Conservation (phyloP, 2,113 vertebrate species). For the Mystacornis crossleyi region DNA sequence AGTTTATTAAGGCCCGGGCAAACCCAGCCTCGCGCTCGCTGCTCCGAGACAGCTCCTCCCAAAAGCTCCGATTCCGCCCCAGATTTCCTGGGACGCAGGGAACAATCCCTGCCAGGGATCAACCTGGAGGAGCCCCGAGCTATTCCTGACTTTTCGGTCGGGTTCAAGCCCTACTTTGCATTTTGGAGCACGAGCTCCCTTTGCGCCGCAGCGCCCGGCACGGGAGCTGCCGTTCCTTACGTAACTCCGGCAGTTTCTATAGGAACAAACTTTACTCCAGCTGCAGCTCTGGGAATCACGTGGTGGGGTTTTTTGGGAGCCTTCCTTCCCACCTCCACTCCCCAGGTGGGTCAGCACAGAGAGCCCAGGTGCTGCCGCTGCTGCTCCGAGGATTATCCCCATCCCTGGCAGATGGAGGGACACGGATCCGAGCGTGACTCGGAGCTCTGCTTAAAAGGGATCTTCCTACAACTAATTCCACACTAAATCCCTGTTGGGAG, state of each 20-base stretch:
- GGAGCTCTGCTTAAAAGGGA: background rate
- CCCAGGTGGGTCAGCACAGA: background rate
- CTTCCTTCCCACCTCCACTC: background rate
- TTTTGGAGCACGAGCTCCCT: background rate
- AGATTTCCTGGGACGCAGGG: background rate
- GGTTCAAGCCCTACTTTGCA: background rate
- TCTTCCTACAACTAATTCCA: background rate
- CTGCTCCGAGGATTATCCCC: background rate
- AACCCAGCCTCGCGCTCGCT: background rate
- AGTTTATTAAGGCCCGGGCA: background rate
- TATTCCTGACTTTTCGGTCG: background rate
- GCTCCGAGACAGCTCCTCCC: background rate
- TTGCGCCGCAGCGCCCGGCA: background rate
- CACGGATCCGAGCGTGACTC: background rate
- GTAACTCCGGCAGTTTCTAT: constrained; percentile 34
- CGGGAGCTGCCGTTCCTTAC: background rate
- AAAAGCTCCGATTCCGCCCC: background rate
- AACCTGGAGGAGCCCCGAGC: background rate
- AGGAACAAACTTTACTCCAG: constrained; percentile 33
- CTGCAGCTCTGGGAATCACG: background rate
- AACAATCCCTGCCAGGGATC: background rate
- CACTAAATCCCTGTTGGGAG: background rate
- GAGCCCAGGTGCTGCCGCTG: background rate
- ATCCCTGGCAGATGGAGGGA: background rate
- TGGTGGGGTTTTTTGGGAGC: background rate